Evolutionary conservation across 2,797 vertebrate species (phyloP).

Genomic region (Xenentodon cancila): DNA sequence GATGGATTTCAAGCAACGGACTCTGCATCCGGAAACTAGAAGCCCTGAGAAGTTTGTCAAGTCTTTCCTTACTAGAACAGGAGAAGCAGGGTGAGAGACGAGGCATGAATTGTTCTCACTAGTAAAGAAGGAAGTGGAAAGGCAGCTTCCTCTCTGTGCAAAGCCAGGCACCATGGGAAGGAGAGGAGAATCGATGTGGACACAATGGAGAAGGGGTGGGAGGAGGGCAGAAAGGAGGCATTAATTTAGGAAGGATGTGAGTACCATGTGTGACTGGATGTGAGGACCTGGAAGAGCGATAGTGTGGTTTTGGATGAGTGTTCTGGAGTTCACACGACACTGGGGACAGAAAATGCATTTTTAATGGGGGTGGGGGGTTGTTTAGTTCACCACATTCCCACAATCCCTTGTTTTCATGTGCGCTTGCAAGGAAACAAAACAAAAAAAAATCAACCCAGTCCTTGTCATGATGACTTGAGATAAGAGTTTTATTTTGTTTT

Average conservation of each 20-base stretch:
- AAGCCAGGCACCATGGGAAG: constrained; percentile 50
- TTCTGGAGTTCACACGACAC: constrained; percentile 23
- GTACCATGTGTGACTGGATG: constrained; percentile 44
- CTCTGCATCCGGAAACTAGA: constrained; percentile 29
- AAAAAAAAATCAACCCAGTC: background rate
- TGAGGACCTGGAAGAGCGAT: constrained; percentile 36
- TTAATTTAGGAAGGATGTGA: constrained; percentile 61
- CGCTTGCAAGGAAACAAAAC: background rate
- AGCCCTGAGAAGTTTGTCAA: constrained; percentile 26
- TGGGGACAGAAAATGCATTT: constrained; percentile 15
- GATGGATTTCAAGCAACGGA: constrained; percentile 8
- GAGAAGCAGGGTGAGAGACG: constrained; percentile 52
- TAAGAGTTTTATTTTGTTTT: no score
- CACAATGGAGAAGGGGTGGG: constrained; percentile 66
- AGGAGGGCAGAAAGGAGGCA: constrained; percentile 47
- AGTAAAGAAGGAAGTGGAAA: constrained; percentile 76
- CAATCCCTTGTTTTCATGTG: background rate
- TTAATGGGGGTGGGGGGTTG: background rate
- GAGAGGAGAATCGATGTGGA: constrained; percentile 51
- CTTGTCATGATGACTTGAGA: no score
- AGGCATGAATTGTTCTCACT: constrained; percentile 75
- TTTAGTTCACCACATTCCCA: constrained; percentile 37
- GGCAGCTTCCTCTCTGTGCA: constrained; percentile 72
- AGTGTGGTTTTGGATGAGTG: constrained; percentile 21
- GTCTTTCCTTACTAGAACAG: constrained; percentile 3